phyloP scores from a whole-genome alignment of 1,140 invertebrate species.

The Steinernema feltiae region DNA sequence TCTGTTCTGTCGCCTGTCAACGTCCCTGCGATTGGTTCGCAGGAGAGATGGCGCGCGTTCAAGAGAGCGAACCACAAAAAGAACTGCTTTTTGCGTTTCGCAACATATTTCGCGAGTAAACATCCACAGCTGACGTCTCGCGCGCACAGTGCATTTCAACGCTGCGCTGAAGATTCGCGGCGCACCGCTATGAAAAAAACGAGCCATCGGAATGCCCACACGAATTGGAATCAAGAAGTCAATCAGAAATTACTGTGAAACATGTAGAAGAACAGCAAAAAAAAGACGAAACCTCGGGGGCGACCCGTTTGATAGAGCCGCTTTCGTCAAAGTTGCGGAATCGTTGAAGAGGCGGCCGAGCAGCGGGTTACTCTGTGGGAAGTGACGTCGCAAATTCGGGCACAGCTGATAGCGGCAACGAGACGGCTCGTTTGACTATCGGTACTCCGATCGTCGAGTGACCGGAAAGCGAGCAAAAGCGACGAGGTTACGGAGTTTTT shows the following conservation, averaged over 20 bases:
- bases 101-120: not conserved
- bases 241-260: not conserved
- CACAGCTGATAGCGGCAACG: not conserved
- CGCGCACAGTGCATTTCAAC: not conserved
- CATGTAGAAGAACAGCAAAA: not conserved
- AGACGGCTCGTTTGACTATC: not conserved
- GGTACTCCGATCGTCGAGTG: not conserved
- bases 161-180: not conserved
- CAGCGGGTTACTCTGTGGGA: not conserved
- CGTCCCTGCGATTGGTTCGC: not conserved
- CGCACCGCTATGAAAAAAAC: not conserved
- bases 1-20: not conserved
- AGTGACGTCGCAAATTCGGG: not conserved
- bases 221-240: not conserved
- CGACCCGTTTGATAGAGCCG: not conserved
- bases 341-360: not conserved
- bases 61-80: not conserved
- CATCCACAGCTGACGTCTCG: not conserved
- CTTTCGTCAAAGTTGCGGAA: not conserved
- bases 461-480: not conserved
- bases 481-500: not conserved
- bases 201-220: not conserved
- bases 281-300: not conserved
- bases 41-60: not conserved
- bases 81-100: not conserved